These are phyloP conservation scores for Seira ritae DNA, from an alignment of 2,888 invertebrate genomes.

Conservation along the genomic window DNA sequence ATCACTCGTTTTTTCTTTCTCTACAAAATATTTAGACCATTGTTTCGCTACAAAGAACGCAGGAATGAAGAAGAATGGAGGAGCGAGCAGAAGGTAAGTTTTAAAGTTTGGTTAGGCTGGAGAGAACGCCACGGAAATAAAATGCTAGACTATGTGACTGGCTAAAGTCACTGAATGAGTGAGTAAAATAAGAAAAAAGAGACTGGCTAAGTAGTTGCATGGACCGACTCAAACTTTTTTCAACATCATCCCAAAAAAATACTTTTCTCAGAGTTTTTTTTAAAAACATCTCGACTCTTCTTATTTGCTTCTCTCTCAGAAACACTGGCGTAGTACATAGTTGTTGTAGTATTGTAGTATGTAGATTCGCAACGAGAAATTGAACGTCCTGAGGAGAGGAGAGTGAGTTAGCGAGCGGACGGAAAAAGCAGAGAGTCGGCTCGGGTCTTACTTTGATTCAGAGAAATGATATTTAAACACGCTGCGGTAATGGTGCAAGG, in stretches of 20 bases:
- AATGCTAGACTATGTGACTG: slow-evolving; percentile 1
- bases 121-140: slow-evolving; percentile 8
- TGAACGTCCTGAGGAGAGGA: background rate
- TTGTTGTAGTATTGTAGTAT: background rate
- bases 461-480: too few relatives aligned
- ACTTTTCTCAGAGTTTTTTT: too few relatives aligned
- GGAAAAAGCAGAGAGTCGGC: too few relatives aligned
- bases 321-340: slow-evolving; percentile 19
- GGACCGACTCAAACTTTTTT: too few relatives aligned
- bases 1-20: background rate
- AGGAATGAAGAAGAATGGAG: background rate
- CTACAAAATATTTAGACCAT: too few relatives aligned
- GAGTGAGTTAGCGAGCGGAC: background rate
- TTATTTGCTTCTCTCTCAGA: too few relatives aligned
- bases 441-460: too few relatives aligned
- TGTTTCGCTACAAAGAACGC: slow-evolving; percentile 28
- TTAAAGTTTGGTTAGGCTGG: too few relatives aligned
- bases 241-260: too few relatives aligned
- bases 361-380: background rate
- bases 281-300: too few relatives aligned
- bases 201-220: background rate
- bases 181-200: slow-evolving; percentile 5
- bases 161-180: background rate
- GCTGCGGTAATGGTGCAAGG: background rate
- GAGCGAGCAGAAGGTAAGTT: too few relatives aligned